A percentile compares a stretch with the other conserved stretches of the same genome.
Evolutionary conservation across 2,113 vertebrate genomes (phyloP).

Genomic region (Podarcis raffonei): DNA sequence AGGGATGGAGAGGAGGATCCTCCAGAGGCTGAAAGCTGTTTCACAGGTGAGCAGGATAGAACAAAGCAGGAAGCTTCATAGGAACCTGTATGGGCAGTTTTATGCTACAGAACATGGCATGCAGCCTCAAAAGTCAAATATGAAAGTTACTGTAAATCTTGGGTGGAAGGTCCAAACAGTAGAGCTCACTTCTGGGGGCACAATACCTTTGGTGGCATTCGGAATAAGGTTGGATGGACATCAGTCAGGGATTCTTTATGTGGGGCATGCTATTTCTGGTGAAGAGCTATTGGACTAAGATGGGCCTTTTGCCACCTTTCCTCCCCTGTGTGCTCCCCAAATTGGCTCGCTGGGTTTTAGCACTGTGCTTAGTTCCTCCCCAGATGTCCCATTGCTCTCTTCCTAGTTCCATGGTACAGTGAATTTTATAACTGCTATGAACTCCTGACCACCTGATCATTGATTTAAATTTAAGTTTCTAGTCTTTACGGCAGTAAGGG

Average conservation of each 20-base stretch:
- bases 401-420: background rate
- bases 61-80: background rate
- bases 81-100: background rate
- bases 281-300: background rate
- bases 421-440: background rate
- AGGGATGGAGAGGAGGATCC: background rate
- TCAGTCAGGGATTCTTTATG: background rate
- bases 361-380: too few relatives aligned
- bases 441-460: background rate
- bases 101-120: background rate
- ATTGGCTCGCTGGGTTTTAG: too few relatives aligned
- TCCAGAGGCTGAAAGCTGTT: background rate
- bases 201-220: background rate
- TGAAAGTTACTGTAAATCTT: background rate
- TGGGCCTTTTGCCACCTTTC: too few relatives aligned
- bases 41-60: conserved; percentile 18
- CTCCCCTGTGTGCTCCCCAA: too few relatives aligned
- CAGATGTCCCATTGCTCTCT: background rate
- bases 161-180: background rate
- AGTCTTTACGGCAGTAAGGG: background rate
- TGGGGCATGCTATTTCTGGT: background rate
- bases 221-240: background rate
- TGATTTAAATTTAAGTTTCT: background rate
- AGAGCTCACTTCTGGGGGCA: background rate
- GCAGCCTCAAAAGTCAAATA: background rate